These are phyloP conservation scores for Meiosimyza decipiens DNA, from an alignment of 2,888 invertebrate species.

Conservation along the genomic window DNA sequence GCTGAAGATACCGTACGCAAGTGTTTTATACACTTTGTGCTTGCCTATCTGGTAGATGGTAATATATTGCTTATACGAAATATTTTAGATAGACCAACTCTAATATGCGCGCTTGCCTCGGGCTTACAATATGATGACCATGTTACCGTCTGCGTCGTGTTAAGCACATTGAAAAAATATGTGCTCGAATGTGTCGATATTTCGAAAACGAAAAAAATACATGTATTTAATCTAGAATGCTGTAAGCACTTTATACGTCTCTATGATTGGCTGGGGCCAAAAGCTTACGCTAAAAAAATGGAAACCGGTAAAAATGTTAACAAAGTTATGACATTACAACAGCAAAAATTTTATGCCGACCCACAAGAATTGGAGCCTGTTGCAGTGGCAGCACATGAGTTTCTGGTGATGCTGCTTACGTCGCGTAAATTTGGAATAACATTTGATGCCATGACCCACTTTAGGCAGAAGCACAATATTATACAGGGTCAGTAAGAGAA, in stretches of 20 bases:
- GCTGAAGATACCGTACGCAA: constrained; percentile 77
- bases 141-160: constrained; percentile 74
- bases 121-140: constrained; percentile 76
- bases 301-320: constrained; percentile 48
- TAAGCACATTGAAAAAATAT: constrained; percentile 76
- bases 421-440: constrained; percentile 82
- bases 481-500: constrained; percentile 52
- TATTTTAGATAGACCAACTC: constrained; percentile 76
- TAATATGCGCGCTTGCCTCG: constrained; percentile 73
- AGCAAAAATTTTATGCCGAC: constrained; percentile 26
- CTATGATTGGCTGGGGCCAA: constrained; percentile 81
- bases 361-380: constrained; percentile 68
- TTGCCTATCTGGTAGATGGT: constrained; percentile 80
- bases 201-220: constrained; percentile 79
- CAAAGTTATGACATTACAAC: neutral
- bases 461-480: constrained; percentile 60
- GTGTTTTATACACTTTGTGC: constrained; percentile 79
- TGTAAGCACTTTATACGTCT: constrained; percentile 76
- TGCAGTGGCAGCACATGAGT: constrained; percentile 72
- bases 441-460: constrained; percentile 74
- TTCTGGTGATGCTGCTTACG: constrained; percentile 80
- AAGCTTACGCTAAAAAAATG: constrained; percentile 65
- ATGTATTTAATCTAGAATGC: constrained; percentile 76
- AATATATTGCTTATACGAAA: constrained; percentile 75
- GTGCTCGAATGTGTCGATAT: constrained; percentile 75